phyloP scores from a whole-genome alignment of 23 tunicate species.

The Halocynthia roretzi region DNA sequence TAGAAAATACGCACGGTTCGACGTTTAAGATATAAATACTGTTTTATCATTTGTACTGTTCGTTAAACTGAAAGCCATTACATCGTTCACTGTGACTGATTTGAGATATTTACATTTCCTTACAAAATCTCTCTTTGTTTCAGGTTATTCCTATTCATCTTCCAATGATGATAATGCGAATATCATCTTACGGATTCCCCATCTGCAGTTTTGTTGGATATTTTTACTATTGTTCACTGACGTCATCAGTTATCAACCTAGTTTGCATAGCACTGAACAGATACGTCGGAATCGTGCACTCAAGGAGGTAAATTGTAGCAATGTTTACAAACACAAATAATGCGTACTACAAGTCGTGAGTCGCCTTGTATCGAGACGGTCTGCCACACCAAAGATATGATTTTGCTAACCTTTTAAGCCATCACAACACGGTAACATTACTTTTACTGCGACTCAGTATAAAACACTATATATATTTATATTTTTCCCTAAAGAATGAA shows the following conservation, averaged over 20 bases:
- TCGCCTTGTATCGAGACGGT: no score
- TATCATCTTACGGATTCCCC: background rate
- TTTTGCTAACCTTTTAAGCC: no score
- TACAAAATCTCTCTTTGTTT: no score
- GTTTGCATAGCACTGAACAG: constrained; percentile 78
- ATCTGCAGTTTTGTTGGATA: constrained; percentile 31
- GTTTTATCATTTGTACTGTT: no score
- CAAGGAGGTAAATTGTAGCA: constrained; percentile 35
- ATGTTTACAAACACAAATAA: background rate
- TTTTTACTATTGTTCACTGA: constrained; percentile 28
- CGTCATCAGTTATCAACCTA: constrained; percentile 60
- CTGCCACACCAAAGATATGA: no score
- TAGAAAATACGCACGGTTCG: no score
- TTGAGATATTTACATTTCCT: no score
- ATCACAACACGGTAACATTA: background rate
- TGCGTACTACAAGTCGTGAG: no score
- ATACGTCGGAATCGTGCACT: constrained; percentile 85
- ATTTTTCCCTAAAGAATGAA: no score
- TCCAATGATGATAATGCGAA: background rate
- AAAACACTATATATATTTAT: background rate
- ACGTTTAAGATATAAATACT: no score
- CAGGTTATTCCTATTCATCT: constrained; percentile 16
- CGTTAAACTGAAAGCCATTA: no score
- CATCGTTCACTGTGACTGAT: no score
- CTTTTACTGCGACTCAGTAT: background rate